Percentiles rank a stretch among this genome's conserved stretches.
Evolutionary conservation across 2,797 vertebrate genomes (phyloP).

Genomic region (Alca torda): DNA sequence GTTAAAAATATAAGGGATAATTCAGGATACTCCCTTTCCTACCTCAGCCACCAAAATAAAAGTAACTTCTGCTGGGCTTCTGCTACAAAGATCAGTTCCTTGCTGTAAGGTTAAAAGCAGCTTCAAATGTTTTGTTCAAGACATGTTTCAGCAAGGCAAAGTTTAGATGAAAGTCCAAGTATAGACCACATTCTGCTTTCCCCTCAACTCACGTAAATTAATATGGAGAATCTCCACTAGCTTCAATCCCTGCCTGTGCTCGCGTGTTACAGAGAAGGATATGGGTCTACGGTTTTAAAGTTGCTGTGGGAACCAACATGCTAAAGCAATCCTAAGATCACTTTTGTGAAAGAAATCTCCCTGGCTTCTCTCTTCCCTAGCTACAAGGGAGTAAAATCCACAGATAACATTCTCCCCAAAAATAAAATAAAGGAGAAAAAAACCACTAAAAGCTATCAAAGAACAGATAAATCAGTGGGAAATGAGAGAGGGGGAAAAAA

Average conservation of each 20-base stretch:
- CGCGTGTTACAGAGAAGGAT: background rate
- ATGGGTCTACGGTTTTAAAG: background rate
- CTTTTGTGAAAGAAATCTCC: background rate
- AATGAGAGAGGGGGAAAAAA: background rate
- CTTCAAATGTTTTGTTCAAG: background rate
- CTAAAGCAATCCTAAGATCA: background rate
- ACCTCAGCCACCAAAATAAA: background rate
- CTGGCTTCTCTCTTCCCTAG: background rate
- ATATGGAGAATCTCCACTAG: background rate
- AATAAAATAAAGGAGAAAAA: background rate
- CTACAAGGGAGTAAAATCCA: background rate
- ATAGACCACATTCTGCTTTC: background rate
- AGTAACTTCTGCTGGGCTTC: background rate
- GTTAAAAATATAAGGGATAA: background rate
- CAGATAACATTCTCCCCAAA: background rate
- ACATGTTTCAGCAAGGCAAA: background rate
- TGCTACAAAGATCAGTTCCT: background rate
- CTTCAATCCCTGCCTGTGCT: background rate
- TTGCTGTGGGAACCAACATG: background rate
- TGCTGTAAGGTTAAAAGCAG: background rate
- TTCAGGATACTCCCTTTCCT: accelerated
- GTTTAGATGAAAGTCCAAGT: background rate
- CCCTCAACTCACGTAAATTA: background rate
- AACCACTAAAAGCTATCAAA: background rate
- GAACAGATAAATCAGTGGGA: background rate